Percentiles rank a stretch among this genome's conserved stretches.
Evolutionary conservation across 2,113 vertebrate species (phyloP).

Genomic region (Odocoileus virginianus): DNA sequence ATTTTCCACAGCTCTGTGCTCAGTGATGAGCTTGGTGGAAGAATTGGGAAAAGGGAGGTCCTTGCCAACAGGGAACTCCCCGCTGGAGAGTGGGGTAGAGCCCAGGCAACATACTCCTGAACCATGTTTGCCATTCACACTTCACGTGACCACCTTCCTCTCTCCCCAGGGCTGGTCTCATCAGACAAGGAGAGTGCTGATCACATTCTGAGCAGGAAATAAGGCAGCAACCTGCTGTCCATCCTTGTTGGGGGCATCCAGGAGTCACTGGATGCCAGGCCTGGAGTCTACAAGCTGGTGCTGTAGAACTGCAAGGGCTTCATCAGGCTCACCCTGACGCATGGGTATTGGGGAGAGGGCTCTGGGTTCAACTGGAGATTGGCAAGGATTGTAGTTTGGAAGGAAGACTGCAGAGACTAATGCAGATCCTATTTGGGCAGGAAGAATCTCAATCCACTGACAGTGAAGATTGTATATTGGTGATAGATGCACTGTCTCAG

Average conservation of each 20-base stretch:
- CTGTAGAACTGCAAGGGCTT: conserved; percentile 92
- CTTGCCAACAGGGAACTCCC: neutral
- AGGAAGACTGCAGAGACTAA: neutral
- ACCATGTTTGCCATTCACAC: neutral
- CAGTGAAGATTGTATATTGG: neutral
- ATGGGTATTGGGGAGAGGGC: conserved; percentile 82
- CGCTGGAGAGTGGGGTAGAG: neutral
- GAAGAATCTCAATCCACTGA: neutral
- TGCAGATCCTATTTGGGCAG: neutral
- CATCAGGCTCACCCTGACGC: conserved; percentile 87
- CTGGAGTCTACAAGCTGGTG: conserved; percentile 85
- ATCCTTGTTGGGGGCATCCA: conserved; percentile 88
- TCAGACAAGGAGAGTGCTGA: conserved; percentile 87
- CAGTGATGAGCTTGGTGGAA: neutral
- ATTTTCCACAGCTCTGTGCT: neutral
- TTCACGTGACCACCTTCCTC: neutral
- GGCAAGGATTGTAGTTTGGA: neutral
- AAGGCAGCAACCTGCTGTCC: conserved; percentile 83
- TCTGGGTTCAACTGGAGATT: neutral
- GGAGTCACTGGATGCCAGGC: conserved; percentile 89
- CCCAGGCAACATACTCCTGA: too few species aligned
- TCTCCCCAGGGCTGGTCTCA: conserved; percentile 85
- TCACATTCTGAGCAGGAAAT: conserved; percentile 77
- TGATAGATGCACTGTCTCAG: neutral
- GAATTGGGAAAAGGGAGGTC: neutral